phyloP scores from a whole-genome alignment of 2,797 vertebrate genomes.

The Danio tinwini region DNA sequence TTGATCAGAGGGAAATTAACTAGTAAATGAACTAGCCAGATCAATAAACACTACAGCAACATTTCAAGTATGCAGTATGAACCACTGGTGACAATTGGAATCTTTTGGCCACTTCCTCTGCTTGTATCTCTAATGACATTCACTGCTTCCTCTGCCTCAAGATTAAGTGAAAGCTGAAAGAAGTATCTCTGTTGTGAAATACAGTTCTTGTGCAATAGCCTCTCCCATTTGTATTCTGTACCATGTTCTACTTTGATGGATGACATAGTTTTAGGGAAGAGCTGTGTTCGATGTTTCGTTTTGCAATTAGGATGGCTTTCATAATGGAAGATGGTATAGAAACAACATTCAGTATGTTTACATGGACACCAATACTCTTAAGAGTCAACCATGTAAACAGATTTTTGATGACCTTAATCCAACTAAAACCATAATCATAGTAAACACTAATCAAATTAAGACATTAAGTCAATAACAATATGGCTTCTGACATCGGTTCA shows the following conservation, averaged over 20 bases:
- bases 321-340: neutral
- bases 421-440: too few species aligned
- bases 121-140: conserved; percentile 1
- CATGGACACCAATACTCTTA: too few species aligned
- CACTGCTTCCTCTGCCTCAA: conserved; percentile 10
- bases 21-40: conserved; percentile 47
- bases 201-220: neutral
- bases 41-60: conserved; percentile 36
- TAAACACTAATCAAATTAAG: too few species aligned
- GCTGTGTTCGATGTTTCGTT: neutral
- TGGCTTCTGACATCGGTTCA: too few species aligned
- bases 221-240: neutral
- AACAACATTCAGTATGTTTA: neutral
- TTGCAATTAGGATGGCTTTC: neutral
- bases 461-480: too few species aligned
- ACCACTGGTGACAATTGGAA: conserved; percentile 20
- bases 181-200: conserved; percentile 22
- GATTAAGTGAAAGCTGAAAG: conserved; percentile 15
- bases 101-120: conserved; percentile 11
- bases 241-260: conserved; percentile 6
- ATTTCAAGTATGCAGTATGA: conserved; percentile 16
- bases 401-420: too few species aligned
- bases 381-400: too few species aligned
- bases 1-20: conserved; percentile 53
- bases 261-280: neutral